Evolutionary conservation across 2,797 vertebrate species (phyloP).

Genomic region (Typhlichthys eigenmanni): DNA sequence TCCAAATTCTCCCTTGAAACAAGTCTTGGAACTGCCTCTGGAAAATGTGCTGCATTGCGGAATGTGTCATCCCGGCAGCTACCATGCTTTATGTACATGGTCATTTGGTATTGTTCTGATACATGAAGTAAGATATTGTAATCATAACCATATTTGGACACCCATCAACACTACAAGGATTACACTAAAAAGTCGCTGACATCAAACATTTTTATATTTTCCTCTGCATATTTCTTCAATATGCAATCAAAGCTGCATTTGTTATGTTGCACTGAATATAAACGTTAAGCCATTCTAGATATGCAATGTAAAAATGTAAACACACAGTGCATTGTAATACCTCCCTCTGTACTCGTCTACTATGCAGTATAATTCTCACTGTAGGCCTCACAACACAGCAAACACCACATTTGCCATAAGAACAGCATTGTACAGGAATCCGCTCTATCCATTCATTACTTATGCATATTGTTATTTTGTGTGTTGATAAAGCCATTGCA

Average conservation of each 20-base stretch:
- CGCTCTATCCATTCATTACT: slow-evolving; percentile 16
- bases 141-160: not conserved
- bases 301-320: no score
- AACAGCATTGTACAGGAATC: not conserved
- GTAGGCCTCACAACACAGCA: no score
- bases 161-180: slow-evolving; percentile 7
- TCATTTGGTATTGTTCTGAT: slow-evolving; percentile 39
- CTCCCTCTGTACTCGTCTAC: no score
- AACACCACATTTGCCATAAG: not conserved
- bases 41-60: not conserved
- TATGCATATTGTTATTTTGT: slow-evolving; percentile 26
- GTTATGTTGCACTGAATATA: not conserved
- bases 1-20: no score
- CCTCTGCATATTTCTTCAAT: no score
- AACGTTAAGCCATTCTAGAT: no score
- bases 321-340: no score
- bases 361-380: no score
- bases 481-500: slow-evolving; percentile 26
- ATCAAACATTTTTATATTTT: no score
- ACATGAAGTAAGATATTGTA: slow-evolving; percentile 27
- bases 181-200: not conserved
- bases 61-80: slow-evolving; percentile 46
- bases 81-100: slow-evolving; percentile 52
- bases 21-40: not conserved
- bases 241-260: not conserved